Percentiles rank a stretch among this genome's conserved stretches.
Evolutionary conservation across 2,888 invertebrate species (phyloP).

Genomic region (Cistogaster globosa): DNA sequence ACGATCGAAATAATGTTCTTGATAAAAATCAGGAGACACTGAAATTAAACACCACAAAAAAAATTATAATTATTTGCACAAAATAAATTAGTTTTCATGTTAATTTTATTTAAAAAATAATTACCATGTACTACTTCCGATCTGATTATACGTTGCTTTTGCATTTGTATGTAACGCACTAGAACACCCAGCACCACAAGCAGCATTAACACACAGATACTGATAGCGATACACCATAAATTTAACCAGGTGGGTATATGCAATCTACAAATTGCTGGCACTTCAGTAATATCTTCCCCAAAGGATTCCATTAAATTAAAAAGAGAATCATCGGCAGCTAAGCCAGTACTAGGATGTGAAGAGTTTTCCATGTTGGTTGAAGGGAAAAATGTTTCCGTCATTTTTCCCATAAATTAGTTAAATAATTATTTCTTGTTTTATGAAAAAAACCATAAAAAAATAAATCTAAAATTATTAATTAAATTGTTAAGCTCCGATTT

Average conservation of each 20-base stretch:
- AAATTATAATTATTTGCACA: neutral
- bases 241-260: conserved; percentile 66
- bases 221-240: conserved; percentile 60
- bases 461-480: neutral
- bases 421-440: neutral
- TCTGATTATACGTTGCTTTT: conserved; percentile 52
- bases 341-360: neutral
- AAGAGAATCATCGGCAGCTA: conserved; percentile 19
- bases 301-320: conserved; percentile 60
- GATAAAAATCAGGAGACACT: conserved; percentile 59
- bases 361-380: conserved; percentile 20
- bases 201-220: conserved; percentile 51
- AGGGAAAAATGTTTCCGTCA: conserved; percentile 5
- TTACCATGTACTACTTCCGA: conserved; percentile 57
- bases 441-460: neutral
- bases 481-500: conserved; percentile 50
- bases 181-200: conserved; percentile 51
- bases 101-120: neutral
- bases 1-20: conserved; percentile 67
- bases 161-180: conserved; percentile 56
- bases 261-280: conserved; percentile 42
- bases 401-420: conserved; percentile 17
- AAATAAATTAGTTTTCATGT: neutral
- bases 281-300: conserved; percentile 35
- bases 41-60: neutral